Evolutionary conservation across 1,140 invertebrate species (phyloP).

Genomic region (Venturia canescens): DNA sequence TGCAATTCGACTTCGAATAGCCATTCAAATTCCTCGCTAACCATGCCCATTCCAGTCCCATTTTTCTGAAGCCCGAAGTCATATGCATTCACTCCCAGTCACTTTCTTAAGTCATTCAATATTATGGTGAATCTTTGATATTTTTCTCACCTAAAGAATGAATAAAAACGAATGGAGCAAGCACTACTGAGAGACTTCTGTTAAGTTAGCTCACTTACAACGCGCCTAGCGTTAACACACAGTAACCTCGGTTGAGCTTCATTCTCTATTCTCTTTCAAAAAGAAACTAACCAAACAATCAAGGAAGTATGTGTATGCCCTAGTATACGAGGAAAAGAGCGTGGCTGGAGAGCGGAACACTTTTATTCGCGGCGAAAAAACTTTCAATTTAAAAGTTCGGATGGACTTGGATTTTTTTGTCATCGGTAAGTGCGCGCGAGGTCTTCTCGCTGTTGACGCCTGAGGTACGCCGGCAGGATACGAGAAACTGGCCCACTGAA

Average conservation of each 20-base stretch:
- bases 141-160: too few relatives aligned
- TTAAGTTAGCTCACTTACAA: constrained; percentile 7
- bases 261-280: background rate
- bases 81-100: too few relatives aligned
- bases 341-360: background rate
- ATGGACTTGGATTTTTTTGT: constrained; percentile 43
- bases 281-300: background rate
- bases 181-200: too few relatives aligned
- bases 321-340: background rate
- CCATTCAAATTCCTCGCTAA: too few relatives aligned
- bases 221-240: background rate
- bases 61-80: too few relatives aligned
- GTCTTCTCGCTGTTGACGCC: background rate
- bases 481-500: constrained; percentile 12
- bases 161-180: too few relatives aligned
- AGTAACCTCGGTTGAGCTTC: background rate
- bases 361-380: constrained; percentile 29
- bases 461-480: background rate
- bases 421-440: background rate
- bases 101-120: too few relatives aligned
- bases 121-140: background rate
- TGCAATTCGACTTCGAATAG: too few relatives aligned
- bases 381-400: constrained; percentile 45
- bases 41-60: too few relatives aligned
- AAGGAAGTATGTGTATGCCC: background rate